phyloP scores from a whole-genome alignment of 2,888 invertebrate species.

The Leucoptera coffeella region DNA sequence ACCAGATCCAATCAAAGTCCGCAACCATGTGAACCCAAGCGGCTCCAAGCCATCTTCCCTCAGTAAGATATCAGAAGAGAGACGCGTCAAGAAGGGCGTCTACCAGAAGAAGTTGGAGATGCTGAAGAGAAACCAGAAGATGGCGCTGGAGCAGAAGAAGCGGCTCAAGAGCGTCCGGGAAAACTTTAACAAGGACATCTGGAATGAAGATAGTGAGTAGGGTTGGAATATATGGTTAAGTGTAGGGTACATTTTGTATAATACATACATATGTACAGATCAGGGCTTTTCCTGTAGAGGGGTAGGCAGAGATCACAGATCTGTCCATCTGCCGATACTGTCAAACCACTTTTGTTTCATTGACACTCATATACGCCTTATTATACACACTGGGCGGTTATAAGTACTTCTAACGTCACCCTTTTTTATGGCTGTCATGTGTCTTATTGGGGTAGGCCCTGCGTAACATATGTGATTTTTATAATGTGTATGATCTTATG shows the following conservation, averaged over 20 bases:
- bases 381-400: too few relatives aligned
- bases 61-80: constrained; percentile 36
- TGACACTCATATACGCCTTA: too few relatives aligned
- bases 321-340: too few relatives aligned
- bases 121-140: constrained; percentile 34
- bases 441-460: too few relatives aligned
- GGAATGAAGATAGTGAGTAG: constrained; percentile 57
- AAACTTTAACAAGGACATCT: constrained; percentile 58
- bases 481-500: too few relatives aligned
- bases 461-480: too few relatives aligned
- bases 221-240: constrained; percentile 1
- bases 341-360: too few relatives aligned
- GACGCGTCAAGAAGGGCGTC: constrained; percentile 34
- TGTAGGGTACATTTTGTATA: background rate
- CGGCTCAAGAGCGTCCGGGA: constrained; percentile 32
- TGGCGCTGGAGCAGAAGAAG: constrained; percentile 24
- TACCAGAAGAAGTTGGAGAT: constrained; percentile 45
- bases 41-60: constrained; percentile 31
- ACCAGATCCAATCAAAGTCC: constrained; percentile 60
- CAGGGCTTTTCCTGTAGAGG: too few relatives aligned
- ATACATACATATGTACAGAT: background rate
- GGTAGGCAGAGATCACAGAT: too few relatives aligned
- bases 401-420: too few relatives aligned
- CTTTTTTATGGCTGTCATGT: too few relatives aligned
- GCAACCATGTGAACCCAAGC: constrained; percentile 33